Conservation (phyloP, 2,113 vertebrate species). For the Hydropotes inermis region DNA sequence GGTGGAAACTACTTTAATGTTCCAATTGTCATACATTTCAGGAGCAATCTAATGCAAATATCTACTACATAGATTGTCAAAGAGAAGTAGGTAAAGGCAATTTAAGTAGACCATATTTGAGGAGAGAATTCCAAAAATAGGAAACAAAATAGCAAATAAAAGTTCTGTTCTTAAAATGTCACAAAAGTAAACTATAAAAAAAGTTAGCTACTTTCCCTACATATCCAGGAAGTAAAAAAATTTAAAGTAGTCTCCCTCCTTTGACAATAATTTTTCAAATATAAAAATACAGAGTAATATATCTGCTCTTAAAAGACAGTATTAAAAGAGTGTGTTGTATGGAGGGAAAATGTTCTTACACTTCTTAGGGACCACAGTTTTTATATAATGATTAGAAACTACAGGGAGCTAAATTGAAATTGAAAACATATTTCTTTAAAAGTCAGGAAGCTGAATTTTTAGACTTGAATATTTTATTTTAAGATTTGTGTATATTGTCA, state of each 20-base stretch:
- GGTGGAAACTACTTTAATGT: not conserved
- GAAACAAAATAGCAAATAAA: not conserved
- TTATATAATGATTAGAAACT: not conserved
- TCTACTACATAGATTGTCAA: not conserved
- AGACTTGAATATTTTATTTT: not conserved
- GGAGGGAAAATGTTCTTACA: not conserved
- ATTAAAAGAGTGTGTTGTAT: not conserved
- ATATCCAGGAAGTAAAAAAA: not conserved
- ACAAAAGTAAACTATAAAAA: not conserved
- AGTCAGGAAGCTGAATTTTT: not conserved
- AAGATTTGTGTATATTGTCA: not conserved
- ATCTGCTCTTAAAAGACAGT: not conserved
- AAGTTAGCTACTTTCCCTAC: not conserved
- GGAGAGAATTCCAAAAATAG: not conserved
- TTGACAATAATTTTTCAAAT: not conserved
- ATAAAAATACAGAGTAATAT: not conserved
- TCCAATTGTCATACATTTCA: not conserved
- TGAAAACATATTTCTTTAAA: not conserved
- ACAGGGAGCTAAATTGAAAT: not conserved
- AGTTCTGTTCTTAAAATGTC: not conserved
- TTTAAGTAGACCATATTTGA: not conserved
- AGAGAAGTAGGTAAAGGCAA: not conserved
- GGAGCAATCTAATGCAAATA: slow-evolving; percentile 13
- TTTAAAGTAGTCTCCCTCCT: not conserved
- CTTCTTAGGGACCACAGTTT: not conserved